Evolutionary conservation across 2,797 vertebrate species (phyloP), one percentile per base, ranked within the genome.

Genomic region (Lutra lutra): DNA sequence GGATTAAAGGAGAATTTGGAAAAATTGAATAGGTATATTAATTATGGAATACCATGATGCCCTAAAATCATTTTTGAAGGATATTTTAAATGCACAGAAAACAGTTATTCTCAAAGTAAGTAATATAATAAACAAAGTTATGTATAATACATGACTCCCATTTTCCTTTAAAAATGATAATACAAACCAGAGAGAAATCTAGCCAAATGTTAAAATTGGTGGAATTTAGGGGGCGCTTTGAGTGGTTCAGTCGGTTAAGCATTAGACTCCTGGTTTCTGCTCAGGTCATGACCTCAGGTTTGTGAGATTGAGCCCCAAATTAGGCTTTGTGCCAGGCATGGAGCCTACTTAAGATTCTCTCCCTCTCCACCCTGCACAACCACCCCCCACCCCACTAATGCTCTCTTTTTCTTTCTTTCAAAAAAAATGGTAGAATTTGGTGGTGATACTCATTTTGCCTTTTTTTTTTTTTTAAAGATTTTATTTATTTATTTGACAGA

Each of bases 81-180:
- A 5, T 70, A 90, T 84, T 94, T 95, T 87, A 87, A 91, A 84
- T 27, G 48, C 32, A 85, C 12, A 14, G 32, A 75, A 80, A 83
- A 48, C 18, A 73, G 3, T 95, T 92, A 92, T 75, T 86, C 18
- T 66, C 32, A 46, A 93, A 72, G 18, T 60, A 93, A 93, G 82
- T 87, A 64, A 90, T 82, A 15, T 40, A 58, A 73, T 12, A 70
- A 35, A 35, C 17, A 93, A 91, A 83, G 46, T 80, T 92, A n/a
- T 60, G 13, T 27, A 13, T 82, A 38, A 12, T 20, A 68, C 46
- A 38, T 88, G 38, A 77, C 56, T 4, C 14, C 15, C 51, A 43
- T 66, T 94, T 86, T 86, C 35, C 86, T 93, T 93, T 13, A 7
- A 85, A 54, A 86, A 29, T 5, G n/a, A 51, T 43, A 78, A 73